Evolutionary conservation across 2,797 vertebrate species (phyloP).

Genomic region (Melopsittacus undulatus): DNA sequence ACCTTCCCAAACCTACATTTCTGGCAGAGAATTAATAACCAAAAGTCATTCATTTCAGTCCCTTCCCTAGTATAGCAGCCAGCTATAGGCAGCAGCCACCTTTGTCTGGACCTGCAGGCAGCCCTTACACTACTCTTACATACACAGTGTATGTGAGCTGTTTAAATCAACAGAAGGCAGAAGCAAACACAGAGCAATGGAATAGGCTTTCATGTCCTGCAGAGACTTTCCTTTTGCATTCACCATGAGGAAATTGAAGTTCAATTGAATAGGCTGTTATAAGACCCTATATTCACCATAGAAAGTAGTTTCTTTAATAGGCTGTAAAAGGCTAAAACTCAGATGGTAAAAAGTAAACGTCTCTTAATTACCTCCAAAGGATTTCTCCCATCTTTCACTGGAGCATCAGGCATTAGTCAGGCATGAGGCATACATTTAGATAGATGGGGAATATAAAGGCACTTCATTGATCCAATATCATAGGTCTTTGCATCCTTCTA

Average conservation of each 20-base stretch:
- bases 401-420: neutral
- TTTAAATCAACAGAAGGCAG: neutral
- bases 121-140: neutral
- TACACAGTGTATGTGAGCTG: neutral
- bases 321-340: neutral
- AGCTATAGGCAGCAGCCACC: neutral
- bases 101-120: neutral
- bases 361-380: neutral
- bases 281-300: neutral
- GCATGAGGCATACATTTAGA: neutral
- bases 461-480: neutral
- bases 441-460: neutral
- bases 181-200: neutral
- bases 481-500: neutral
- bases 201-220: neutral
- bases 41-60: neutral
- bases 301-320: neutral
- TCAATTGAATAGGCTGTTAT: neutral
- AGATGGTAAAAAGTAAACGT: neutral
- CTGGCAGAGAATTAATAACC: neutral
- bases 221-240: neutral
- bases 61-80: neutral
- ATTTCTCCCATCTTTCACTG: neutral
- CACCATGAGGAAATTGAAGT: neutral
- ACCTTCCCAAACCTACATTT: neutral